Base-by-base conservation (phyloP, 2,113 vertebrate genomes). In the Myotis lucifugus region DNA sequence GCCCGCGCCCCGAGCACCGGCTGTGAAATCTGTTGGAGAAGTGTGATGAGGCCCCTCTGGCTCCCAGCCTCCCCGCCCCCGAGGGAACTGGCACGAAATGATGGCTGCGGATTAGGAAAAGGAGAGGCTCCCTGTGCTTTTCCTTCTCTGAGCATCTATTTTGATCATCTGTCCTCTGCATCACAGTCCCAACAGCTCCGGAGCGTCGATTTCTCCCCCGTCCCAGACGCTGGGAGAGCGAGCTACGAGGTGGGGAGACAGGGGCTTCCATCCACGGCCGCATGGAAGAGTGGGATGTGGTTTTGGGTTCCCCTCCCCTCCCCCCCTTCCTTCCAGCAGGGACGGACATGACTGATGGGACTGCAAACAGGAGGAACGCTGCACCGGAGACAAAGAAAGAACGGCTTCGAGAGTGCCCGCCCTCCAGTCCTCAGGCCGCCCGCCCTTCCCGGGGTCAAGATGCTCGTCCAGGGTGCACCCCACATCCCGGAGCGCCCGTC, bases 21-120 rank as follows among this genome's bases (percentile, higher is more conserved):
- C 97, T 96, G 97, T 97, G 96, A 97, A 97, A 97, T 95, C 97
- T 97, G 95, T 96, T 94, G 95, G 96, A 96, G 97, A 95, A 95
- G 95, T 96, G 95, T 95, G 97, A 97, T 96, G 97, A 97, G 97
- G 96, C 97, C 94, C 95, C 95, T 95, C 92, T 97, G 95, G 96
- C 95, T 97, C 90, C 64, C 69, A 95, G 95, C 96, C 97, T 85
- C 96, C 93, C 92, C 92, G 61, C 85, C 94, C 94, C 95, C 97
- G 82, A 96, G 95, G 95, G 94, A 95, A 92, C 10, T 95, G 96
- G 95, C 95, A 97, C 97, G 96, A 96, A 97, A 97, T 97, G 97
- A 97, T 95, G 97, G 92, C 95, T 95, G 95, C 94, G 92, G 97
- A 97, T 97, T 97, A 97, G 96, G 79, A 95, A 97, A 97, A 97